phyloP scores from a whole-genome alignment of 2,113 vertebrate species.

The Orthonyx spaldingii region DNA sequence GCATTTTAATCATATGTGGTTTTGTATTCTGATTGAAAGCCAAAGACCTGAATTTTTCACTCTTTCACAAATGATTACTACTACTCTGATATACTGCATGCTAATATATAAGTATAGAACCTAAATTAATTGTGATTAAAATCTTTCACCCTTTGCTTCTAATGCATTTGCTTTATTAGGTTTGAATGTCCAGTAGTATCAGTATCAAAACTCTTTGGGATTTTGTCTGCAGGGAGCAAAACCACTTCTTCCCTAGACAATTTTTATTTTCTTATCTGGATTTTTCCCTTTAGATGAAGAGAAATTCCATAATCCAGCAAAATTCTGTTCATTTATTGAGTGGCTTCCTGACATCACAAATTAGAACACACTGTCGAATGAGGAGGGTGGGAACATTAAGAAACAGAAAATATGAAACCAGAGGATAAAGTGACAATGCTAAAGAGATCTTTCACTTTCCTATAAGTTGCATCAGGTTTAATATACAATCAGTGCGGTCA shows the following conservation, averaged over 20 bases:
- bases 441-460: background rate
- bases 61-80: background rate
- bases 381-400: background rate
- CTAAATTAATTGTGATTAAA: background rate
- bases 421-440: background rate
- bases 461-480: background rate
- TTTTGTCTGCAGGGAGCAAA: slow-evolving; percentile 15
- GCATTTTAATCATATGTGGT: background rate
- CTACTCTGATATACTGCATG: background rate
- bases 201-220: background rate
- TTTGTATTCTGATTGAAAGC: background rate
- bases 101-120: background rate
- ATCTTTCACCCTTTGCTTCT: background rate
- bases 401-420: slow-evolving; percentile 51
- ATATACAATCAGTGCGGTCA: background rate
- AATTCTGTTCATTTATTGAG: slow-evolving; percentile 17
- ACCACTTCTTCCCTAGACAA: background rate
- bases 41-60: background rate
- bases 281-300: slow-evolving; percentile 42
- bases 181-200: background rate
- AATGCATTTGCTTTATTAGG: background rate
- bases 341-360: slow-evolving; percentile 38
- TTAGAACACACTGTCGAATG: slow-evolving; percentile 26
- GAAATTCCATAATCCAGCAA: slow-evolving; percentile 45
- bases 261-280: slow-evolving; percentile 43